phyloP scores from a whole-genome alignment of 1,140 invertebrate species.

The Helicoverpa armigera region DNA sequence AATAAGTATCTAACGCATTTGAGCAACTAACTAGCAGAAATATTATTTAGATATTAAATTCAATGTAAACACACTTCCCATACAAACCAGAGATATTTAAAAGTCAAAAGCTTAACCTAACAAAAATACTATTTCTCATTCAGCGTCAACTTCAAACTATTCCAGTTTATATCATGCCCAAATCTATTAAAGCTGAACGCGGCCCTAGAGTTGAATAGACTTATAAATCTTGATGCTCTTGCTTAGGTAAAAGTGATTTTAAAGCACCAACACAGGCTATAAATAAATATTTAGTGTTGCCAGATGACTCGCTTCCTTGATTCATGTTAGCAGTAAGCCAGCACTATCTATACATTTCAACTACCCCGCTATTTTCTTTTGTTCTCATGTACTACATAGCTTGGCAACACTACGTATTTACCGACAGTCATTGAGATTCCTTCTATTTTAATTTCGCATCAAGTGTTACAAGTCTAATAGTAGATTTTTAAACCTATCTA shows the following conservation, averaged over 20 bases:
- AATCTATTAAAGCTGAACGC: slow-evolving; percentile 25
- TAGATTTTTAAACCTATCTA: too few relatives aligned
- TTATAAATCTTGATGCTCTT: background rate
- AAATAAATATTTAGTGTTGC: background rate
- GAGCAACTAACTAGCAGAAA: slow-evolving; percentile 33
- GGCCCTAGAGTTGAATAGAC: background rate
- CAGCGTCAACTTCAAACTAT: background rate
- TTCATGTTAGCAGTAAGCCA: too few relatives aligned
- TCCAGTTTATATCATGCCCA: slow-evolving; percentile 12
- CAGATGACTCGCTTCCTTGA: background rate
- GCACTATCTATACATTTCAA: too few relatives aligned
- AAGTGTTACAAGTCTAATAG: background rate
- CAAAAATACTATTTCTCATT: slow-evolving; percentile 4
- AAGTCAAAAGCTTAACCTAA: slow-evolving; percentile 27
- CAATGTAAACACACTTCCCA: background rate
- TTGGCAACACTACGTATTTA: too few relatives aligned
- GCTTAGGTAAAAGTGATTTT: background rate
- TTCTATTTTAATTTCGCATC: background rate
- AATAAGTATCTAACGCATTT: slow-evolving; percentile 24
- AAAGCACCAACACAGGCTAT: background rate
- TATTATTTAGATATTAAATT: slow-evolving; percentile 10
- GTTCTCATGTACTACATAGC: too few relatives aligned
- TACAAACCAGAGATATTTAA: slow-evolving; percentile 6
- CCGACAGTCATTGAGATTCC: background rate
- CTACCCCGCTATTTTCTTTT: too few relatives aligned